A percentile compares a stretch with the other conserved stretches of the same genome.
Conservation (phyloP, 2,888 invertebrate species). For the Limnephilus auricula region DNA sequence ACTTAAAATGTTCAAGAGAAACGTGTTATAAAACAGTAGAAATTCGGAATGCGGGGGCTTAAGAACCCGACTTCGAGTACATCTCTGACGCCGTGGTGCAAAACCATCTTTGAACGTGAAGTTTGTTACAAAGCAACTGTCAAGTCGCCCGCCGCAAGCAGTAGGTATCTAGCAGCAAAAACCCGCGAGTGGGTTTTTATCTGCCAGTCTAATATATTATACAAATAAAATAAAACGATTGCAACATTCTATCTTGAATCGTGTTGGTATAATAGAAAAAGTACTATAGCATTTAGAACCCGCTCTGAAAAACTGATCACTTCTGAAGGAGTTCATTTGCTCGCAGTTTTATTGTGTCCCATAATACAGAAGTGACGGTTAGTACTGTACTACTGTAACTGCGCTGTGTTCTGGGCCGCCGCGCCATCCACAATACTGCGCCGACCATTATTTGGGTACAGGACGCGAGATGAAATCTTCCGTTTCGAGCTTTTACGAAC, state of each 20-base stretch:
- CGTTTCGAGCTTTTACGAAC: not conserved
- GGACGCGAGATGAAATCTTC: constrained; percentile 1
- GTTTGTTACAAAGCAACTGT: too few species aligned
- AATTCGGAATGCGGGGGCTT: too few species aligned
- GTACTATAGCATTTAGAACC: not conserved
- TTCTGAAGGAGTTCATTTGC: not conserved
- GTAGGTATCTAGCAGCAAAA: too few species aligned
- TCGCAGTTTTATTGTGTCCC: not conserved
- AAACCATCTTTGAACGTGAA: too few species aligned
- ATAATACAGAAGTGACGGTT: not conserved
- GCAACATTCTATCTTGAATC: not conserved
- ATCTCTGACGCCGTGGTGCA: too few species aligned
- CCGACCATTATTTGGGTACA: not conserved
- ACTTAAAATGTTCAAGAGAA: too few species aligned
- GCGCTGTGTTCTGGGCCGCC: not conserved
- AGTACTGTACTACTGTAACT: not conserved
- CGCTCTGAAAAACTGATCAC: not conserved
- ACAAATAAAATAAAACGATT: not conserved
- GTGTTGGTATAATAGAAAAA: not conserved
- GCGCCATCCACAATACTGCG: not conserved
- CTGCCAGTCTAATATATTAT: not conserved
- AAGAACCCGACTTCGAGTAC: too few species aligned
- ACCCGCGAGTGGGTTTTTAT: too few species aligned
- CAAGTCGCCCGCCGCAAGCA: too few species aligned
- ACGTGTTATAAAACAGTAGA: too few species aligned